These are phyloP conservation scores for Ostrea edulis DNA, from an alignment of 1,140 invertebrate species.

Conservation along the genomic window DNA sequence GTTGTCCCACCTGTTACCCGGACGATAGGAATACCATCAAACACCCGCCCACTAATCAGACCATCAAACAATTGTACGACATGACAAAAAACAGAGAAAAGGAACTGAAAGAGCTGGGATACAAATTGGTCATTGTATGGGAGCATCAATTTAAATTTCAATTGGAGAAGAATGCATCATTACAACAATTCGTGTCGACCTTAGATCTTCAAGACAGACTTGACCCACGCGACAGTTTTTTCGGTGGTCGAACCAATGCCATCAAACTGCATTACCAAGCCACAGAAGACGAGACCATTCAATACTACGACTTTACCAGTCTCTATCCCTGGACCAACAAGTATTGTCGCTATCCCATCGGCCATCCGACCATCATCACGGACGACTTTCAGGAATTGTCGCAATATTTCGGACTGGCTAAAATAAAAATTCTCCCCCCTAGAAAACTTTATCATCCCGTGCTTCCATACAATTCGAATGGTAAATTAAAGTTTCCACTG, in stretches of 20 bases:
- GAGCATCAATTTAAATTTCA: slow-evolving; percentile 43
- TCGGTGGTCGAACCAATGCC: slow-evolving; percentile 52
- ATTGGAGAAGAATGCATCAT: not conserved
- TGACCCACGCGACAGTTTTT: slow-evolving; percentile 49
- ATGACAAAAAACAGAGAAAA: slow-evolving; percentile 38
- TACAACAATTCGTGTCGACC: slow-evolving; percentile 25
- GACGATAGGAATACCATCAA: slow-evolving; percentile 18
- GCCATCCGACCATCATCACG: too few species aligned
- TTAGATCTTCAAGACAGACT: slow-evolving; percentile 38
- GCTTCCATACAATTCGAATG: slow-evolving; percentile 47
- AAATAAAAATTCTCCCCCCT: slow-evolving; percentile 40
- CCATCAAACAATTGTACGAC: slow-evolving; percentile 45
- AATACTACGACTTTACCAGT: too few species aligned
- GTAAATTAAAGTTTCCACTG: slow-evolving; percentile 54
- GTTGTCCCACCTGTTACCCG: slow-evolving; percentile 57
- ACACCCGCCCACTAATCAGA: slow-evolving; percentile 41
- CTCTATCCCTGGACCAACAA: too few species aligned
- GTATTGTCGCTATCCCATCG: too few species aligned
- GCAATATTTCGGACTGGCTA: slow-evolving; percentile 44
- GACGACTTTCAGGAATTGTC: slow-evolving; percentile 33
- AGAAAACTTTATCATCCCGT: slow-evolving; percentile 46
- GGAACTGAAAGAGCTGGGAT: not conserved
- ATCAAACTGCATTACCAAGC: slow-evolving; percentile 32
- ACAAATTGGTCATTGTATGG: slow-evolving; percentile 30
- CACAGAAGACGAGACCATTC: too few species aligned